Evolutionary conservation across 2,797 vertebrate species (phyloP).

Genomic region (Rhabdomys pumilio): DNA sequence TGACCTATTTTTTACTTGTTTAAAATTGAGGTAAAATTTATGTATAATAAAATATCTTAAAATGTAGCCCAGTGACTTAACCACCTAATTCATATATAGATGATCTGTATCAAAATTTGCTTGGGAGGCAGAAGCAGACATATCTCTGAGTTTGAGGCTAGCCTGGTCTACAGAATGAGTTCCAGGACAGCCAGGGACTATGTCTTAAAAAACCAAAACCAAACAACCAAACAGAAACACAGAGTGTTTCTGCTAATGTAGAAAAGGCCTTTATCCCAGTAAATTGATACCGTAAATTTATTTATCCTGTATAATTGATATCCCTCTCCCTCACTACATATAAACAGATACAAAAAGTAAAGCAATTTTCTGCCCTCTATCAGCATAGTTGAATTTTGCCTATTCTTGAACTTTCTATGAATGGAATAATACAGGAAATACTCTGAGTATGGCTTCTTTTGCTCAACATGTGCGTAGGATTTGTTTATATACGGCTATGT

Average conservation of each 20-base stretch:
- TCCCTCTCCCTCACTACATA: background rate
- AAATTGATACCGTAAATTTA: background rate
- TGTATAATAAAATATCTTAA: constrained; percentile 12
- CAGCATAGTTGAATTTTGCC: background rate
- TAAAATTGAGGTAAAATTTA: constrained; percentile 50
- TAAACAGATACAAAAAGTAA: background rate
- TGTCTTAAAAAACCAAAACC: background rate
- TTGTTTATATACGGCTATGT: background rate
- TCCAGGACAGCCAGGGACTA: background rate
- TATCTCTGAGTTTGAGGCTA: background rate
- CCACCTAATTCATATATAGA: background rate
- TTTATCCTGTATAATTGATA: background rate
- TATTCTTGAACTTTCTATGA: background rate
- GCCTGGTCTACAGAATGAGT: background rate
- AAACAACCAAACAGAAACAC: constrained; percentile 11
- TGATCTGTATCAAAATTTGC: background rate
- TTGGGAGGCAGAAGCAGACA: background rate
- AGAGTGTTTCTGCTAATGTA: constrained; percentile 4
- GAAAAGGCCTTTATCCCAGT: background rate
- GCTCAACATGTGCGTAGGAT: background rate
- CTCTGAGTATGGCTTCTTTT: constrained; percentile 22
- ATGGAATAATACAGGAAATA: background rate
- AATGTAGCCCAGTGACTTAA: constrained; percentile 34
- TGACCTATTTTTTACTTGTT: constrained; percentile 65
- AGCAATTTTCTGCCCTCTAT: background rate